Evolutionary conservation across 2,888 invertebrate species (phyloP).

Genomic region (Acronicta alni): DNA sequence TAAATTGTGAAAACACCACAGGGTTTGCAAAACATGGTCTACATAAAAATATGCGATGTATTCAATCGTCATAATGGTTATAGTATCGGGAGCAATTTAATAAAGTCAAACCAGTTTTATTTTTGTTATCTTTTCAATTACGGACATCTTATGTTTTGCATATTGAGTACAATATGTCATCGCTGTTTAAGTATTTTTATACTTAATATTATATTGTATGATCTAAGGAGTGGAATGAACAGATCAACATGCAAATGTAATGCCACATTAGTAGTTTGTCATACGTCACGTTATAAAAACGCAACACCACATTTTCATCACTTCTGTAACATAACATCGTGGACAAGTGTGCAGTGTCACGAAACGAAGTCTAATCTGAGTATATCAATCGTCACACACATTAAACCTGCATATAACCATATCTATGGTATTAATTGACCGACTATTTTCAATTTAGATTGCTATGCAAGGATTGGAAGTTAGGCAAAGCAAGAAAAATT

Average conservation of each 20-base stretch:
- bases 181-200: slow-evolving; percentile 25
- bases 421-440: slow-evolving; percentile 11
- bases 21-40: too few relatives aligned
- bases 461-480: neutral
- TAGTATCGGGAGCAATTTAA: slow-evolving; percentile 9
- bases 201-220: too few relatives aligned
- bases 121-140: slow-evolving; percentile 26
- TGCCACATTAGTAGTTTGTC: slow-evolving; percentile 3
- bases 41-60: neutral
- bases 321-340: slow-evolving; percentile 9
- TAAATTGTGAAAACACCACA: too few relatives aligned
- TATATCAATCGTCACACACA: slow-evolving; percentile 24
- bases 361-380: neutral
- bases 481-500: neutral
- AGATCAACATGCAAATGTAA: neutral
- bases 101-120: slow-evolving; percentile 33
- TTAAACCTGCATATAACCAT: slow-evolving; percentile 7
- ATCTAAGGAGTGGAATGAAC: slow-evolving; percentile 8
- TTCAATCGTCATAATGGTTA: slow-evolving; percentile 9
- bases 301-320: slow-evolving; percentile 21
- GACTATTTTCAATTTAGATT: neutral
- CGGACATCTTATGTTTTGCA: slow-evolving; percentile 26
- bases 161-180: slow-evolving; percentile 42
- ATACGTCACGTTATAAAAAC: slow-evolving; percentile 16
- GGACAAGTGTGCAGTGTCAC: slow-evolving; percentile 3